These are phyloP conservation scores for Phrynocephalus guinanensis DNA, from an alignment of 2,797 vertebrate genomes.

Conservation along the genomic window DNA sequence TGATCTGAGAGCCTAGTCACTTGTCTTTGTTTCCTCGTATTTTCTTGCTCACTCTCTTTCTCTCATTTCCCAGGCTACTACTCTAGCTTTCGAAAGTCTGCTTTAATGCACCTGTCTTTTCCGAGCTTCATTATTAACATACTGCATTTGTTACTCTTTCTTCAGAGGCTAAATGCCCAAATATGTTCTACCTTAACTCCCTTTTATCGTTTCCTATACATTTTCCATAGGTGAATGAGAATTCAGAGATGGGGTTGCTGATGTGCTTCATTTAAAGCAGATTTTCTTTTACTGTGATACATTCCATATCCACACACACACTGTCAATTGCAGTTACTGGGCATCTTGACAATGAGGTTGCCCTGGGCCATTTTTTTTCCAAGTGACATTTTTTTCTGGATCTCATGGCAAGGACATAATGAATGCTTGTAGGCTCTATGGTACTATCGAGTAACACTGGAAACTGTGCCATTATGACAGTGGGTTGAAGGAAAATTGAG, in stretches of 20 bases:
- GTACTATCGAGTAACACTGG: constrained; percentile 47
- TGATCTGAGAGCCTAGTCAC: constrained; percentile 49
- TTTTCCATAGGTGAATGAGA: constrained; percentile 56
- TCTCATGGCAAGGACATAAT: constrained; percentile 41
- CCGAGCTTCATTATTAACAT: constrained; percentile 60
- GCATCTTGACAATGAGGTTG: constrained; percentile 43
- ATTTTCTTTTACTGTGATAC: constrained; percentile 59
- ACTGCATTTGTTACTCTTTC: constrained; percentile 49
- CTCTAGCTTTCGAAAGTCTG: constrained; percentile 53
- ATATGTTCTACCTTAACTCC: constrained; percentile 30
- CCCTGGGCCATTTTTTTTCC: constrained; percentile 39
- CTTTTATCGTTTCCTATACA: constrained; percentile 59
- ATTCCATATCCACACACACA: constrained; percentile 19
- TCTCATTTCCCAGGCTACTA: constrained; percentile 63
- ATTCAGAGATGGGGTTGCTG: constrained; percentile 54
- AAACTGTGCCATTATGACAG: constrained; percentile 57
- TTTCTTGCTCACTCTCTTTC: constrained; percentile 7
- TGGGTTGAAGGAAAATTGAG: constrained; percentile 35
- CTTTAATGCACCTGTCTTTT: constrained; percentile 51
- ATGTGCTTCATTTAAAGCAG: constrained; percentile 58
- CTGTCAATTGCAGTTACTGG: constrained; percentile 55
- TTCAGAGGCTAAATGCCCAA: constrained; percentile 48
- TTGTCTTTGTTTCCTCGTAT: constrained; percentile 26
- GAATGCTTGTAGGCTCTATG: constrained; percentile 51
- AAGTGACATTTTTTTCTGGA: constrained; percentile 58